Base-by-base conservation (phyloP, 2,797 vertebrate species). In the Huso huso region DNA sequence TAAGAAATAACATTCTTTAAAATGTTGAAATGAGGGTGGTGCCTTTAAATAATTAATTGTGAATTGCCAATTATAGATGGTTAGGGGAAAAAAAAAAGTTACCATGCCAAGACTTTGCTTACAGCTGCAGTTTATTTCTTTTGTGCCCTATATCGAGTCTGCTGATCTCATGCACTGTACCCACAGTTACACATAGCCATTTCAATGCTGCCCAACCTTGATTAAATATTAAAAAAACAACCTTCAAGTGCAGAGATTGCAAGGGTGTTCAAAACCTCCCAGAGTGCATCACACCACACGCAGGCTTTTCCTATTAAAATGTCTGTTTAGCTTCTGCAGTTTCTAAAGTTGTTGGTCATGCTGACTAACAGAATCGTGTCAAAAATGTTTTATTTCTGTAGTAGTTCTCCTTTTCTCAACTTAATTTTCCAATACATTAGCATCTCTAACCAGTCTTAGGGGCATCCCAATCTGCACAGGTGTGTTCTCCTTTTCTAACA, bases 191-290 rank as follows among this genome's bases (percentile, higher is more conserved):
- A 75, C 74, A 77, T 72, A 37, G 23, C 23, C 4, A 1, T 37
- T 37, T 37, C 23, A 37, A 37, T 37, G 23, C 23, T 37, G 23
- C 23, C 23, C 23, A 37, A 37, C 23, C 23, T 63, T 64, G 73
- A 85, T 82, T 79, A 81, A 71, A 77, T 79, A 78, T 74, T 79
- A 68, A 83, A 80, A 70, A 77, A 77, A 78, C 74, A 81, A 75
- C 79, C 80, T 83, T 79, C 71, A 73, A 82, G 73, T 78, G 70
- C 68, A 75, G 62, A 73, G 67, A 67, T 62, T 68, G 68, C 67
- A 71, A 72, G 73, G 82, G 73, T 69, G 75, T 64, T 69, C 74
- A 69, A 13, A 68, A 68, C 66, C 66, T 55, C 70, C 23, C 23
- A 55, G 66, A 65, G 51, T 65, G 50, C 67, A 70, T 69, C 52